Evolutionary conservation across 2,888 invertebrate genomes (phyloP).

Genomic region (Megaustenia siamemsis): DNA sequence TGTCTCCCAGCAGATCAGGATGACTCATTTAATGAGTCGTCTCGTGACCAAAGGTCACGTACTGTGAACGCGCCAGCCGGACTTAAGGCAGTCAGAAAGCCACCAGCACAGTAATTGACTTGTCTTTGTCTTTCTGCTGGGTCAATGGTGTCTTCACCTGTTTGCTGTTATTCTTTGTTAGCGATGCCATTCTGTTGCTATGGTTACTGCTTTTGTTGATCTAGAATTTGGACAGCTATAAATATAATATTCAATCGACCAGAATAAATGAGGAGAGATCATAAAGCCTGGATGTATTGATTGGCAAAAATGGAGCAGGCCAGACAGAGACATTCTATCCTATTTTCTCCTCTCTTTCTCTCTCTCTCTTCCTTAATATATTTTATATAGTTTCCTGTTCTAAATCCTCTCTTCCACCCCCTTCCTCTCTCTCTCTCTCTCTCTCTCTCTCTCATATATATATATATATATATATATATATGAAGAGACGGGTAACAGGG

Average conservation of each 20-base stretch:
- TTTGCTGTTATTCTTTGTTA: not conserved
- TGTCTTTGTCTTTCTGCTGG: not conserved
- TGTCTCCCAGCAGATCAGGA: not conserved
- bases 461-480: too few species aligned
- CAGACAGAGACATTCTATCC: not conserved
- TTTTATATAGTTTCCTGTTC: too few species aligned
- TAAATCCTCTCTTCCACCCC: too few species aligned
- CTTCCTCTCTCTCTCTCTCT: not conserved
- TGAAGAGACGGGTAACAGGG: too few species aligned
- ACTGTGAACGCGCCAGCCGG: not conserved
- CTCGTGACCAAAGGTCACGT: not conserved
- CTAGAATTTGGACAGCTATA: not conserved
- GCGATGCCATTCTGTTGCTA: not conserved
- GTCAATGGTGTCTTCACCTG: not conserved
- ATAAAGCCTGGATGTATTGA: not conserved
- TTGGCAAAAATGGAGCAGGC: not conserved
- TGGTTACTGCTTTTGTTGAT: slow-evolving; percentile 3
- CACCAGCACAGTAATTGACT: not conserved
- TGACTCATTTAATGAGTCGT: not conserved
- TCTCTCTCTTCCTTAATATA: too few species aligned
- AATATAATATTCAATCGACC: not conserved
- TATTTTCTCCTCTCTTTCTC: too few species aligned
- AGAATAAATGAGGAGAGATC: not conserved
- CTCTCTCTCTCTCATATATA: not conserved
- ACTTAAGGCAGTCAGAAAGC: not conserved